Conservation (phyloP, 2,113 vertebrate species). For the Phrynocephalus versicolor region DNA sequence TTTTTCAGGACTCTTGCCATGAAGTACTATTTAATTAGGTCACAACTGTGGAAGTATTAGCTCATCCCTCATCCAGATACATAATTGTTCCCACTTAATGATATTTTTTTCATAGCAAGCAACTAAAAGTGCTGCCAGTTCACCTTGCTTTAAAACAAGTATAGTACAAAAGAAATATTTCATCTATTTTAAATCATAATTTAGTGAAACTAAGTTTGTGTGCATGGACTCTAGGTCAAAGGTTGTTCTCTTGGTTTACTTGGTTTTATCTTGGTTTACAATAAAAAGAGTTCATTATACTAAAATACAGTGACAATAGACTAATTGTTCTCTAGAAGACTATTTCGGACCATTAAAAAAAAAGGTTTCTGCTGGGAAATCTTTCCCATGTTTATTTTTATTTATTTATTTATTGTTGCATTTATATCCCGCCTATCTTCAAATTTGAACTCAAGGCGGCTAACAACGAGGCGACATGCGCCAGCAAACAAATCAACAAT, state of each 20-base stretch:
- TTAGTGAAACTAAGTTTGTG: slow-evolving; percentile 3
- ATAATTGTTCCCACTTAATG: slow-evolving; percentile 49
- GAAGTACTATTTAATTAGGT: slow-evolving; percentile 54
- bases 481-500: too few species aligned
- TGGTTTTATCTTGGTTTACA: neutral
- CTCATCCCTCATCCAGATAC: slow-evolving; percentile 33
- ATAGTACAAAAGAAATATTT: slow-evolving; percentile 34
- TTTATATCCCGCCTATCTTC: too few species aligned
- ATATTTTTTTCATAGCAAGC: slow-evolving; percentile 30
- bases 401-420: too few species aligned
- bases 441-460: too few species aligned
- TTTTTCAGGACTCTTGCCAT: slow-evolving; percentile 49
- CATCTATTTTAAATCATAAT: slow-evolving; percentile 19
- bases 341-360: slow-evolving; percentile 1
- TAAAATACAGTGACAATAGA: slow-evolving; percentile 19
- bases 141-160: slow-evolving; percentile 39
- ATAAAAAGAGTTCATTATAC: slow-evolving; percentile 16
- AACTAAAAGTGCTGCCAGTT: slow-evolving; percentile 40
- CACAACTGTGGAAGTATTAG: slow-evolving; percentile 49
- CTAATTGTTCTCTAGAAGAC: slow-evolving; percentile 17
- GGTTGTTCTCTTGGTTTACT: neutral
- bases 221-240: slow-evolving; percentile 8
- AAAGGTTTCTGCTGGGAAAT: neutral
- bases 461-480: too few species aligned
- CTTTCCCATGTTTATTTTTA: neutral